Conservation (phyloP, 1,140 invertebrate genomes). For the honey bee (Apis mellifera) region DNA sequence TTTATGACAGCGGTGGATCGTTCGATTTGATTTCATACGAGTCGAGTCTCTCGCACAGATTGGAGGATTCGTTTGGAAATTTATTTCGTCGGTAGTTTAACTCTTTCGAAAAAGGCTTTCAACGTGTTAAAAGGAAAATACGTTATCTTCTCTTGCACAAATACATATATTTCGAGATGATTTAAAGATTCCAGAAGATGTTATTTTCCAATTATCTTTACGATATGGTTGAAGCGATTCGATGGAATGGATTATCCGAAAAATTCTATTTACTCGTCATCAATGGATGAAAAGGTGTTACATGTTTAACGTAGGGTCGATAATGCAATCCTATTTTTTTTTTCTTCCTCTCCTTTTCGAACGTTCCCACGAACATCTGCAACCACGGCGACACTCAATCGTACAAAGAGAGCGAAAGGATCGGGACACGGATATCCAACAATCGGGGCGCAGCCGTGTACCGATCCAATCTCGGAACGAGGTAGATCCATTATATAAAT, state of each 20-base stretch:
- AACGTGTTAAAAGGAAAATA: too few species aligned
- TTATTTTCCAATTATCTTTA: too few species aligned
- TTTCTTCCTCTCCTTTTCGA: too few species aligned
- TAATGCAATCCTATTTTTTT: not conserved
- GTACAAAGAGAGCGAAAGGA: not conserved
- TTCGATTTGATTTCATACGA: not conserved
- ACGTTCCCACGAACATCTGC: slow-evolving; percentile 16
- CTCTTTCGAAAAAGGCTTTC: too few species aligned
- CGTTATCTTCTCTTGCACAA: too few species aligned
- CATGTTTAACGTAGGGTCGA: not conserved
- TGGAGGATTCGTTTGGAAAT: not conserved
- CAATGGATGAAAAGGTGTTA: not conserved
- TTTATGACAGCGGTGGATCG: slow-evolving; percentile 8
- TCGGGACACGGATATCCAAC: slow-evolving; percentile 18
- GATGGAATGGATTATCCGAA: too few species aligned
- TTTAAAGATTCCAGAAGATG: too few species aligned
- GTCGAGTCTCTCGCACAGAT: too few species aligned
- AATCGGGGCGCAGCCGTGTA: not conserved
- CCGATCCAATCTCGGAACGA: not conserved
- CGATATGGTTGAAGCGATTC: too few species aligned
- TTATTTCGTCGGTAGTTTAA: too few species aligned
- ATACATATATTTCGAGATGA: too few species aligned
- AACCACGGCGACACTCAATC: not conserved
- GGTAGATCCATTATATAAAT: slow-evolving; percentile 42
- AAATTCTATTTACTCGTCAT: not conserved